Evolutionary conservation across 2,113 vertebrate species (phyloP).

Genomic region (Terrapene triunguis): DNA sequence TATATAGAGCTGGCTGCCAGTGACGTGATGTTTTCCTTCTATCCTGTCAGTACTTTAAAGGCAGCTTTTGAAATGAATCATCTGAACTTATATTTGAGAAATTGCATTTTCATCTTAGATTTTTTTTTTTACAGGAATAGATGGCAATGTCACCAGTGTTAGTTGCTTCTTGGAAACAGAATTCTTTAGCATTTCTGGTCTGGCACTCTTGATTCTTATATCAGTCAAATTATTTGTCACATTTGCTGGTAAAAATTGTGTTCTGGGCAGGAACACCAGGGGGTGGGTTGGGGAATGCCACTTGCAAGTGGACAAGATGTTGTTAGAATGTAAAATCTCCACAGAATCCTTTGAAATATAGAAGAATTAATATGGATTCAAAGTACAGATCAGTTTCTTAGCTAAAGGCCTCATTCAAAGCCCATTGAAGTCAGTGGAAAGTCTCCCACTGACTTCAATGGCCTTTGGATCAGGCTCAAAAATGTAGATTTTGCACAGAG

Average conservation of each 20-base stretch:
- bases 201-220: slow-evolving; percentile 20
- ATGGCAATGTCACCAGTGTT: slow-evolving; percentile 12
- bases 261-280: not conserved
- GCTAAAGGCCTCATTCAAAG: slow-evolving; percentile 45
- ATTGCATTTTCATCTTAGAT: slow-evolving; percentile 36
- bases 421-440: slow-evolving; percentile 50
- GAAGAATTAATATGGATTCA: not conserved
- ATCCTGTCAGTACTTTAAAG: slow-evolving; percentile 24
- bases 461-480: slow-evolving; percentile 30
- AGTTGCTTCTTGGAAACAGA: slow-evolving; percentile 30
- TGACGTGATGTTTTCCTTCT: not conserved
- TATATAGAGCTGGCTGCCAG: not conserved
- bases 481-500: not conserved
- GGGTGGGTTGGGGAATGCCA: not conserved
- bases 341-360: not conserved
- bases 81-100: slow-evolving; percentile 33
- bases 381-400: slow-evolving; percentile 9
- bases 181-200: not conserved
- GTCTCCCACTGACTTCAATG: slow-evolving; percentile 54
- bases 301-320: not conserved
- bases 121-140: slow-evolving; percentile 60
- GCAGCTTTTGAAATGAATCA: slow-evolving; percentile 11
- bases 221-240: not conserved
- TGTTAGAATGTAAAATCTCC: slow-evolving; percentile 5
- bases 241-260: not conserved